phyloP scores from a whole-genome alignment of 1,140 invertebrate species.

The Stenopsyche tienmushanensis region DNA sequence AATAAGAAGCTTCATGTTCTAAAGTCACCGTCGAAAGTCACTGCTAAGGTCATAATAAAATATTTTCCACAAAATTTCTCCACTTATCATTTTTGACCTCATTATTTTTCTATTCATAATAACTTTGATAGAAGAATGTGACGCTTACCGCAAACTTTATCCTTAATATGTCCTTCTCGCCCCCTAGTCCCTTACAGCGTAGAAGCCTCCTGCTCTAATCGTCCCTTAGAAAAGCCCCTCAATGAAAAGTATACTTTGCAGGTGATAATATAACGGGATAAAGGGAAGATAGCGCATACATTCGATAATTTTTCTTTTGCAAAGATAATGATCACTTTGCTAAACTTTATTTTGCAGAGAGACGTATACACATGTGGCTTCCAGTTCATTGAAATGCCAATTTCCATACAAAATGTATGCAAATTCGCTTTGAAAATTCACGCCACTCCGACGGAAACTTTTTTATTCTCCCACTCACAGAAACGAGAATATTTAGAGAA shows the following conservation, averaged over 20 bases:
- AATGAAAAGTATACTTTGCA: background rate
- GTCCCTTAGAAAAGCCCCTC: background rate
- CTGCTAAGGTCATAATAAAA: no score
- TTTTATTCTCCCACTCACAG: slow-evolving; percentile 21
- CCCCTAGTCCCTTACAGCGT: background rate
- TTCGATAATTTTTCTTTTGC: background rate
- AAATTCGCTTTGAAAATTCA: slow-evolving; percentile 31
- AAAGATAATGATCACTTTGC: slow-evolving; percentile 3
- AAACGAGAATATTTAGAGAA: slow-evolving; percentile 24
- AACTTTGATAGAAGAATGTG: no score
- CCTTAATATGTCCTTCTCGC: background rate
- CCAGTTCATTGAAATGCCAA: slow-evolving; percentile 27
- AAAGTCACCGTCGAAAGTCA: no score
- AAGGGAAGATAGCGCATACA: background rate
- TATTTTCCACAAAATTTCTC: no score
- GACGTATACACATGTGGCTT: background rate
- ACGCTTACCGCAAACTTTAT: no score
- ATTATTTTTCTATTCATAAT: background rate
- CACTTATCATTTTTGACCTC: background rate
- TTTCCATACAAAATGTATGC: slow-evolving; percentile 30
- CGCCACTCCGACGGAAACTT: slow-evolving; percentile 20
- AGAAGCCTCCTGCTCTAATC: background rate
- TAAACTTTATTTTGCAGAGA: background rate
- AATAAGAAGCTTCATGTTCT: no score
- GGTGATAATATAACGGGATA: background rate